Conservation (phyloP, 1,140 invertebrate genomes). For the Mercenaria mercenaria region DNA sequence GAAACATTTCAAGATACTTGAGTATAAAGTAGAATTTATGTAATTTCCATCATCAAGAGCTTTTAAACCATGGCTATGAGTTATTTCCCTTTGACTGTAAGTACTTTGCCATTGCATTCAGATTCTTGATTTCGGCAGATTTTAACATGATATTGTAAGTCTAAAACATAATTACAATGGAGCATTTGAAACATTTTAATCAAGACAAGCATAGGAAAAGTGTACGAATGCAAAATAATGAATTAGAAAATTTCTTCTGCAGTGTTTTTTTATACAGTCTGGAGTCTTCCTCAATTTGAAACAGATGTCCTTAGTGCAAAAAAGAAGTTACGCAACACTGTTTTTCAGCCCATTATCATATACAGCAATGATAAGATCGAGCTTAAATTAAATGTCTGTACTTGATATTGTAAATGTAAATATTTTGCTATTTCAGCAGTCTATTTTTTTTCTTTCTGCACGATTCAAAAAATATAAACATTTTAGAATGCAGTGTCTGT, state of each 20-base stretch:
- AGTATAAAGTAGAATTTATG: too few species aligned
- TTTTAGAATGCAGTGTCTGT: neutral
- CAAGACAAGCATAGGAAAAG: too few species aligned
- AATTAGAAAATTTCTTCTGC: neutral
- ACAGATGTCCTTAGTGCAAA: neutral
- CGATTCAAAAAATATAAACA: neutral
- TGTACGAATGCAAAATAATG: too few species aligned
- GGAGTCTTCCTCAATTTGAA: neutral
- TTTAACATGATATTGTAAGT: too few species aligned
- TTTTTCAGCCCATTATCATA: neutral
- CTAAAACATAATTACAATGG: too few species aligned
- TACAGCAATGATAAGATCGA: neutral
- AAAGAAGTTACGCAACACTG: neutral
- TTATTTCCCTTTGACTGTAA: constrained; percentile 2
- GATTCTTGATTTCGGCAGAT: too few species aligned
- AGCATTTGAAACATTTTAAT: too few species aligned
- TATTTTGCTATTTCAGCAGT: neutral
- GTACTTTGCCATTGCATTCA: too few species aligned
- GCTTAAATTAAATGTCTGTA: neutral
- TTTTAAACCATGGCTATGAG: too few species aligned
- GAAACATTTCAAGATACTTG: too few species aligned
- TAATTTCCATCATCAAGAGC: too few species aligned
- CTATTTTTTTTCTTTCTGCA: neutral
- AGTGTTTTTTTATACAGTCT: neutral
- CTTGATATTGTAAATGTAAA: neutral